These are phyloP conservation scores for Strigamia transsilvanica DNA, from an alignment of 2,888 invertebrate species.

Conservation along the genomic window DNA sequence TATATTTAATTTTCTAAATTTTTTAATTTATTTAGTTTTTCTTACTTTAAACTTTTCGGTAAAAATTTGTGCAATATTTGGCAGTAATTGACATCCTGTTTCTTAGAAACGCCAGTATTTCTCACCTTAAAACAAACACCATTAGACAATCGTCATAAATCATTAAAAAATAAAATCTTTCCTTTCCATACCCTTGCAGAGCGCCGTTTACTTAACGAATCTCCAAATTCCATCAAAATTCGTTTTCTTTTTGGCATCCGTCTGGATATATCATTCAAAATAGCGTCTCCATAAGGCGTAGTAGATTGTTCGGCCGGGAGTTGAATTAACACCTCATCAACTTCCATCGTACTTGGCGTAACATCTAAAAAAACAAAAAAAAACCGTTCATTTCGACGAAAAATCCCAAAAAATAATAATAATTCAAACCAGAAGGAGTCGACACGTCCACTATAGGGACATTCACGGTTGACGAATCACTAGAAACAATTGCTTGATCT, in stretches of 20 bases:
- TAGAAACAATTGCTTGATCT: neutral
- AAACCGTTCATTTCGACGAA: neutral
- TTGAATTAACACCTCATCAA: conserved; percentile 22
- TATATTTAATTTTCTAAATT: neutral
- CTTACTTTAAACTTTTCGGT: conserved; percentile 60
- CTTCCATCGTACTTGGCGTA: neutral
- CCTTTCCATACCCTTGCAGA: conserved; percentile 54
- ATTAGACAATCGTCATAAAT: neutral
- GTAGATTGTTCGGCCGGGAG: neutral
- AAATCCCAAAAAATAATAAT: neutral
- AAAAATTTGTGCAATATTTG: conserved; percentile 63
- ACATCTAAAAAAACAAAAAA: neutral
- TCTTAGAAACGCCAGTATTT: conserved; percentile 59
- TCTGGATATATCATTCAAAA: conserved; percentile 41
- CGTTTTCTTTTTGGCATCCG: conserved; percentile 51
- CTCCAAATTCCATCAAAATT: conserved; percentile 54
- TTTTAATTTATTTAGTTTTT: neutral
- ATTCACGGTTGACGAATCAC: conserved; percentile 25
- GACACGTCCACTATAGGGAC: neutral
- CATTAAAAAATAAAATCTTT: neutral
- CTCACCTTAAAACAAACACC: conserved; percentile 56
- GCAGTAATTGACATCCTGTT: conserved; percentile 63
- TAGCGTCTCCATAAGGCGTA: neutral
- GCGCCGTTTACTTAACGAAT: conserved; percentile 54
- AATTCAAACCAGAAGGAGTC: neutral